These are phyloP conservation scores for Buathra laborator DNA, from an alignment of 2,888 invertebrate genomes.

Conservation along the genomic window DNA sequence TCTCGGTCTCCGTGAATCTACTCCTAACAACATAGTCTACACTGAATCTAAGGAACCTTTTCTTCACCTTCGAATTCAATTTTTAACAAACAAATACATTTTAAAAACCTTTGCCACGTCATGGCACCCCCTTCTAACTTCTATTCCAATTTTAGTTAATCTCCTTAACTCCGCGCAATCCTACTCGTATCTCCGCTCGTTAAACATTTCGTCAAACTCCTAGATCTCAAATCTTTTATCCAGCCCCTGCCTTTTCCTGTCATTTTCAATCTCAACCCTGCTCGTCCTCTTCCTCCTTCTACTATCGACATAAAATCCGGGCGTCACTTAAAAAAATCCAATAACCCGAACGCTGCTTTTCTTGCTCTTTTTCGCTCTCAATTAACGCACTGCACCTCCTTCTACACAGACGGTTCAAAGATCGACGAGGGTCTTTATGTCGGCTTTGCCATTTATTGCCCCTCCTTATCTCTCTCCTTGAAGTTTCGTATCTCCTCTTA, in stretches of 20 bases:
- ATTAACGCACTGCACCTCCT: constrained; percentile 11
- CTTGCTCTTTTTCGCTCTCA: background rate
- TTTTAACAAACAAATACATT: background rate
- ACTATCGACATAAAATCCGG: background rate
- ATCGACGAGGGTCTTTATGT: background rate
- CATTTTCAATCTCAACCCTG: background rate
- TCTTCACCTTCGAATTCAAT: background rate
- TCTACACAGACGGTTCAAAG: constrained; percentile 66
- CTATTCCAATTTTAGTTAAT: no score
- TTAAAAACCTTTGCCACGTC: background rate
- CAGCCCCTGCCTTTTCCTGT: constrained; percentile 8
- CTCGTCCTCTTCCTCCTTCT: background rate
- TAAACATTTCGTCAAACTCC: background rate
- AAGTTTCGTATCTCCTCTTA: constrained; percentile 19
- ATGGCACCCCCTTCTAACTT: no score
- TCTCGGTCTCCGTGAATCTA: constrained; percentile 43
- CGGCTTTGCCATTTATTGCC: constrained; percentile 43
- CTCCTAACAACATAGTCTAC: constrained; percentile 34
- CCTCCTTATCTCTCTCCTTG: constrained; percentile 18
- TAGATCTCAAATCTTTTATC: background rate
- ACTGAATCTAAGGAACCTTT: background rate
- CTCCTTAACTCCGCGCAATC: no score
- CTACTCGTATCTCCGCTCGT: background rate
- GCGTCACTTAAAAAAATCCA: background rate
- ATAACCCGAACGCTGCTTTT: background rate